Base-by-base conservation (phyloP, 1,140 invertebrate genomes). In the Drosophila kepulauana region DNA sequence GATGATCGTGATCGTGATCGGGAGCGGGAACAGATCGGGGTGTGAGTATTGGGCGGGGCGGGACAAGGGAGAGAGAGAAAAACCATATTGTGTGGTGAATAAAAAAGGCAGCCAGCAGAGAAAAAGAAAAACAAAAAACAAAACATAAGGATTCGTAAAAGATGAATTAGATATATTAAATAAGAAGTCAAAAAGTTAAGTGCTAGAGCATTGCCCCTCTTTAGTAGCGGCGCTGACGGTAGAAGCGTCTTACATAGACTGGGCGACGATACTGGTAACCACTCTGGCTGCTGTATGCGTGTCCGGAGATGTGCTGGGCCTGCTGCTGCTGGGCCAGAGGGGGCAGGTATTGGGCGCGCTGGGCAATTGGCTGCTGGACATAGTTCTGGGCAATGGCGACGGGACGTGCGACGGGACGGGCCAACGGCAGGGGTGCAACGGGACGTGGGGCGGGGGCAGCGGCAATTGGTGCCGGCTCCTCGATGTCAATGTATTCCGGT, bases 401-500 rank as follows among this genome's bases (percentile, higher is more conserved):
- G 30, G 86, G 82, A 7, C 52, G 72, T 15, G 54, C 61, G 5
- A 73, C 25, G 2, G 66, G 59, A 20, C 52, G 59, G 33, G 69
- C 38, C 35, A 67, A 48, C 0, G 63, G 65, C 20, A 49, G 46
- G 2, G 51, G 68, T 4, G 75, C 68, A 25, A 86, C 52, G 0
- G 82, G 82, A 10, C 81, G 81, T 0, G 81, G 63, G n/a, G 69
- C 67, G 8, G 70, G 51, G 10, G 72, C 76, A 58, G 68, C 79
- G 1, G 81, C 76, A 3, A 33, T 67, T 13, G 82, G 84, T 6
- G 76, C 63, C 20, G 91, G 89, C 13, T 81, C 82, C 57, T 92
- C 91, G 28, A 92, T 92, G 49, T 92, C 91, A 70, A 92, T 92
- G 71, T 92, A 92, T 67, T 92, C 91, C 16, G 91, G 91, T 68